These are phyloP conservation scores for Brenthis hecate DNA, from an alignment of 2,888 invertebrate species.

Conservation along the genomic window DNA sequence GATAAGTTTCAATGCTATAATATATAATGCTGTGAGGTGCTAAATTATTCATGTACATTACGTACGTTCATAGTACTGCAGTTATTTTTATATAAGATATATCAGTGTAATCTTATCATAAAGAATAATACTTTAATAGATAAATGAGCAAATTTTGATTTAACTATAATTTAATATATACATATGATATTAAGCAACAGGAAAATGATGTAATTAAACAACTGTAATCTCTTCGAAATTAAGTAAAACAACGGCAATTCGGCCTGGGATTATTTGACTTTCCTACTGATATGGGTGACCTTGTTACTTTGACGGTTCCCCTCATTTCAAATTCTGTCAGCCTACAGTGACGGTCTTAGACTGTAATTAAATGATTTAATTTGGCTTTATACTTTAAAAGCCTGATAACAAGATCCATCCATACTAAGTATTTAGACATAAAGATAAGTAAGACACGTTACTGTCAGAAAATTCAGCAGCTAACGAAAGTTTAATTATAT, in stretches of 20 bases:
- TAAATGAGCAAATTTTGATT: too few relatives aligned
- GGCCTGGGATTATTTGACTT: slow-evolving; percentile 22
- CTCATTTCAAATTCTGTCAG: slow-evolving; percentile 17
- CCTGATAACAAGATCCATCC: slow-evolving; percentile 1
- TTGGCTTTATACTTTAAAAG: slow-evolving; percentile 5
- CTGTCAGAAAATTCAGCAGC: slow-evolving; percentile 1
- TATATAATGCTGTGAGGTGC: too few relatives aligned
- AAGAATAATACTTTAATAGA: too few relatives aligned
- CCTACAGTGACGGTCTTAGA: background rate
- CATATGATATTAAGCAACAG: background rate
- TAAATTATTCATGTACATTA: too few relatives aligned
- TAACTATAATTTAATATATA: too few relatives aligned
- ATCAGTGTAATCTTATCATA: too few relatives aligned
- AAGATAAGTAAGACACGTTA: background rate
- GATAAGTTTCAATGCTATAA: too few relatives aligned
- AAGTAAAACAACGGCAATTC: slow-evolving; percentile 12
- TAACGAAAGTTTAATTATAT: too few relatives aligned
- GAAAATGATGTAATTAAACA: slow-evolving; percentile 19
- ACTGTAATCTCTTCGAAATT: slow-evolving; percentile 16
- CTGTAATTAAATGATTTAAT: slow-evolving; percentile 5
- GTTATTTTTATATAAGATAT: too few relatives aligned
- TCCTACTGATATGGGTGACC: slow-evolving; percentile 25
- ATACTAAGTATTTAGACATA: background rate
- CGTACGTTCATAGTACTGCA: too few relatives aligned
- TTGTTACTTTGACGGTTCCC: slow-evolving; percentile 24